These are phyloP conservation scores for Bungarus multicinctus DNA, from an alignment of 2,113 vertebrate species.

Conservation along the genomic window DNA sequence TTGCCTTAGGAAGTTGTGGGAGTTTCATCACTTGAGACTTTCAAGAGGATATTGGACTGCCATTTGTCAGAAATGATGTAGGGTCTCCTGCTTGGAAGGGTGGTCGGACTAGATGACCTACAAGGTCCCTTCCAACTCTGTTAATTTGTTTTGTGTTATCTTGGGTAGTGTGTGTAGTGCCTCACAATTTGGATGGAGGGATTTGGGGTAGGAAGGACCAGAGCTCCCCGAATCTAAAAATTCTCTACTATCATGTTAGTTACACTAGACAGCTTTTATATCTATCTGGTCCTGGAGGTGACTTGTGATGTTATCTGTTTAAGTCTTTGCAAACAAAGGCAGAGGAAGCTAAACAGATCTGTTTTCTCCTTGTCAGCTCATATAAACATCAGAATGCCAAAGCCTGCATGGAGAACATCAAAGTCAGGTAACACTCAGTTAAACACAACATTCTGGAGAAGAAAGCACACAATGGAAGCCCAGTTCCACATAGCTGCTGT, in stretches of 20 bases:
- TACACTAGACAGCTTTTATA: background rate
- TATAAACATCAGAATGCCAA: conserved; percentile 62
- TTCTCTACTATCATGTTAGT: background rate
- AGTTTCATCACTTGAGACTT: too few relatives aligned
- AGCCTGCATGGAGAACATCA: conserved; percentile 55
- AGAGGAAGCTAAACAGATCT: conserved; percentile 54
- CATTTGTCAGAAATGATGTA: too few relatives aligned
- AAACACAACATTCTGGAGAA: conserved; percentile 1
- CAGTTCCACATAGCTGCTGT: conserved; percentile 22
- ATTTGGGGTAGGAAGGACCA: background rate
- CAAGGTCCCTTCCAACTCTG: too few relatives aligned
- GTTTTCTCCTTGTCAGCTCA: conserved; percentile 39
- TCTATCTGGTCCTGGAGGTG: accelerated
- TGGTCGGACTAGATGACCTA: too few relatives aligned
- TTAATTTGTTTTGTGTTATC: too few relatives aligned
- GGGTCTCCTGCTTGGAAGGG: too few relatives aligned
- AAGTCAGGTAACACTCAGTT: conserved; percentile 48
- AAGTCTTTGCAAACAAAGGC: conserved; percentile 18
- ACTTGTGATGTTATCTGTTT: conserved; percentile 20
- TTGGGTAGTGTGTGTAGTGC: background rate
- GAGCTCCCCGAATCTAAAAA: background rate
- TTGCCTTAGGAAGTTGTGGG: too few relatives aligned
- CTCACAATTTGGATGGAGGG: background rate
- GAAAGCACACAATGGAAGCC: conserved; percentile 18
- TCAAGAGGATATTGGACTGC: too few relatives aligned